Evolutionary conservation across 1,140 invertebrate species (phyloP), one percentile per base, ranked within the genome.

Genomic region (Drosophila leontia): DNA sequence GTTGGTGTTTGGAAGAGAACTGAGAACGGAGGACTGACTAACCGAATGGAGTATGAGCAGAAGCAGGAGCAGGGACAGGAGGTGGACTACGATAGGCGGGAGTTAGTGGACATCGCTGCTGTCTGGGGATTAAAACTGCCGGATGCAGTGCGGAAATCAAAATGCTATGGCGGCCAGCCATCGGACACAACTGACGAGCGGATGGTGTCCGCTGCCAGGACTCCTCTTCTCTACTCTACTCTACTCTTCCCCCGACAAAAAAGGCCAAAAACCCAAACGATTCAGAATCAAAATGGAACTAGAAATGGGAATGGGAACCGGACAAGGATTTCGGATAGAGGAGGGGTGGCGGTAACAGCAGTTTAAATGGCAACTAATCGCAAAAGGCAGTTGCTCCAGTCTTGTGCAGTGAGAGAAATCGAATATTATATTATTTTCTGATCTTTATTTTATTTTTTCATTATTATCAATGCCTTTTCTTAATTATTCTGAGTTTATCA

Each of bases 311-410:
- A 69, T 61, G 72, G 44, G 41, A 75, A 77, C 56, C 60, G 58
- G 58, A 60, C 53, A 39, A 61, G 48, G 57, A 65, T 65, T 58
- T 50, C 17, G 48, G 23, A 7, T 26, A 26, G 8, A 34, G 13
- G 3, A 48, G 53, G 51, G 7, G 32, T 39, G 57, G 64, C 45
- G 81, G 78, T 85, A 88, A 90, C 78, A 90, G 64, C 75, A 90
- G 86, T 85, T 90, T 90, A 90, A 90, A 90, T 90, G 85, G 81
- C 85, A 90, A 85, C 85, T 90, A 90, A 90, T 90, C 85, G 78
- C 75, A 90, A 90, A 85, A 72, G 61, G 67, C 63, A 84, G 63
- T 50, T 42, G 29, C 67, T 59, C 17, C 42, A 70, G 55, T 17
- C 55, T 47, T 23, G 12, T 45, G 26, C 37, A 37, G n/a, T 15